A percentile compares a stretch with the other conserved stretches of the same genome.
Evolutionary conservation across 2,797 vertebrate genomes (phyloP).

Genomic region (Ibycter americanus): DNA sequence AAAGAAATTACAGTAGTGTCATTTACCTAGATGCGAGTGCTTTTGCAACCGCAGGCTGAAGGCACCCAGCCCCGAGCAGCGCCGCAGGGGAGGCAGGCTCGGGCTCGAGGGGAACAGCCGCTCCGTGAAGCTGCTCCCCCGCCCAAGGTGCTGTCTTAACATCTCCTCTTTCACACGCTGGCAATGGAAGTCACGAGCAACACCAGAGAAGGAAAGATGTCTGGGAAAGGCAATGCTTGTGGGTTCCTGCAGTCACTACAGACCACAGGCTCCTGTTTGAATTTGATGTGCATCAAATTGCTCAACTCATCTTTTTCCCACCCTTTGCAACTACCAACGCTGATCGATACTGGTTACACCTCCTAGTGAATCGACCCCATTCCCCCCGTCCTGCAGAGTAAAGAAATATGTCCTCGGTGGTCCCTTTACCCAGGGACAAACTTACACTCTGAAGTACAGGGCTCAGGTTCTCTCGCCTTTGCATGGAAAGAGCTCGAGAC

Average conservation of each 20-base stretch:
- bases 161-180: not conserved
- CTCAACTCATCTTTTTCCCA: not conserved
- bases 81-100: not conserved
- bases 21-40: not conserved
- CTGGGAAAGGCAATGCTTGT: not conserved
- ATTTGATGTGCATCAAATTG: not conserved
- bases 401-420: not conserved
- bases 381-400: not conserved
- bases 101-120: not conserved
- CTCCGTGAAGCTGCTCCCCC: not conserved
- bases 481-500: not conserved
- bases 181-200: not conserved
- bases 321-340: not conserved
- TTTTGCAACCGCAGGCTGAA: not conserved
- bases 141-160: not conserved
- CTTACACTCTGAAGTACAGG: not conserved
- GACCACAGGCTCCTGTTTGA: not conserved
- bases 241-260: not conserved
- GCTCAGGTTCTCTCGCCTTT: not conserved
- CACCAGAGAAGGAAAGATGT: rapidly evolving
- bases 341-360: not conserved
- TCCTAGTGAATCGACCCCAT: not conserved
- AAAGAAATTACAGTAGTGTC: not conserved
- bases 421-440: not conserved
- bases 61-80: not conserved